Base-by-base conservation (phyloP, 2,888 invertebrate genomes). In the Agrotis puta region DNA sequence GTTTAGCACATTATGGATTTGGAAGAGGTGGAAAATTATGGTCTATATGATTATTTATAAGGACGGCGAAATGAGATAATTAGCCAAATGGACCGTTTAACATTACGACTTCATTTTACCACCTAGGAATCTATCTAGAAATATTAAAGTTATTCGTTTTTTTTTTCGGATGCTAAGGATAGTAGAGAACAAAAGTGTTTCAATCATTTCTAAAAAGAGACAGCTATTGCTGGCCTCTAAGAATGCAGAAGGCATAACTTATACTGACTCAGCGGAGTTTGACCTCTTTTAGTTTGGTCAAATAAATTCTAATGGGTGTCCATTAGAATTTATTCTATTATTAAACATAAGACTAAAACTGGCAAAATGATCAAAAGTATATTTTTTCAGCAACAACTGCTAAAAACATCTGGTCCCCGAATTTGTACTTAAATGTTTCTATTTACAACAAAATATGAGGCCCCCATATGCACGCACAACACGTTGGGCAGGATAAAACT, bases 401-500 rank as follows among this genome's bases (percentile, higher is more conserved):
- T 51, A 51, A 20, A 24, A 47, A 24, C 18, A 11, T 18, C 9
- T 43, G 9, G n/a, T 20, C 18, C 14, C 4, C 9, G 3, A 20
- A 24, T 48, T 48, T 20, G 3, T 51, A 13, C 13, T n/a, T n/a
- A 22, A 47, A 27, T 57, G 11, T 27, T 47, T 14, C 24, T 39
- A 27, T 47, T 47, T 27, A 43, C 5, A 48, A 59, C 22, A 76
- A 73, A 43, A 53, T n/a, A 22, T 47, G 50, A 57, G n/a, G 39
- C 13, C 22, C 45, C 18, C 47, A 33, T 64, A 43, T 58, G 43
- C n/a, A 61, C 22, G 18, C 45, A 59, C 66, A 67, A 64, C n/a
- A 79, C 65, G n/a, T 65, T 70, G 69, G 63, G 16, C 59, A 59
- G 54, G 27, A 53, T n/a, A 64, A 47, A 50, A 66, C 14, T 51